Conservation (phyloP, 2,888 invertebrate genomes). For the Mechanitis mazaeus region DNA sequence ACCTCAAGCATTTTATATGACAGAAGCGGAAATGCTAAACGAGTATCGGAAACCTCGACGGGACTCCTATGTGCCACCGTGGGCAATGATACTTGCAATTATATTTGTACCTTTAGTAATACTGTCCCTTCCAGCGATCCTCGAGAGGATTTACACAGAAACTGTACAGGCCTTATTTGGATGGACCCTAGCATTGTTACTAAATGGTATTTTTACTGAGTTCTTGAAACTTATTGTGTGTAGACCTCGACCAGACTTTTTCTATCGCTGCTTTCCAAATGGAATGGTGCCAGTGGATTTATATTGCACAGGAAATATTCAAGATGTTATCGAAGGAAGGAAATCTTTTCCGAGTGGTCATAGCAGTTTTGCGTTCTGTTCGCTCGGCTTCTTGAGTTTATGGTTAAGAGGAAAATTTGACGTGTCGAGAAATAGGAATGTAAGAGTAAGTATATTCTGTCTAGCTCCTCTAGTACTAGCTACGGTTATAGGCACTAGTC, state of each 20-base stretch:
- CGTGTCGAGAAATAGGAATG: conserved; percentile 46
- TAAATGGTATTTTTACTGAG: conserved; percentile 80
- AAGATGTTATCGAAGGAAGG: conserved; percentile 82
- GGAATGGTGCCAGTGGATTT: conserved; percentile 70
- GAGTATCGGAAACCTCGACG: conserved; percentile 83
- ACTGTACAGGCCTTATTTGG: conserved; percentile 58
- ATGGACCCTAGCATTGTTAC: conserved; percentile 77
- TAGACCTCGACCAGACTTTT: conserved; percentile 89
- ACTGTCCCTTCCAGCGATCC: conserved; percentile 59
- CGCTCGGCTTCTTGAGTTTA: conserved; percentile 82
- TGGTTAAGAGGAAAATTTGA: conserved; percentile 71
- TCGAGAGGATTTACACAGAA: conserved; percentile 37
- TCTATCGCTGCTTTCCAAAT: conserved; percentile 87
- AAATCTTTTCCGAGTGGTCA: conserved; percentile 94
- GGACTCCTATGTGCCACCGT: conserved; percentile 80
- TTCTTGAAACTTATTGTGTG: conserved; percentile 77
- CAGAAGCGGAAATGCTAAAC: conserved; percentile 82
- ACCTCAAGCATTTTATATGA: conserved; percentile 83
- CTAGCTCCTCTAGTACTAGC: conserved; percentile 80
- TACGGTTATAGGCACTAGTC: conserved; percentile 80
- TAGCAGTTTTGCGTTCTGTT: conserved; percentile 86
- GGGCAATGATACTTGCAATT: conserved; percentile 77
- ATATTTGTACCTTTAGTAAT: conserved; percentile 76
- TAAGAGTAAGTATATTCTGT: conserved; percentile 77
- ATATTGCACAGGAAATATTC: conserved; percentile 79